These are phyloP conservation scores for Esox masquinongy DNA, from an alignment of 2,797 vertebrate species.

Conservation along the genomic window DNA sequence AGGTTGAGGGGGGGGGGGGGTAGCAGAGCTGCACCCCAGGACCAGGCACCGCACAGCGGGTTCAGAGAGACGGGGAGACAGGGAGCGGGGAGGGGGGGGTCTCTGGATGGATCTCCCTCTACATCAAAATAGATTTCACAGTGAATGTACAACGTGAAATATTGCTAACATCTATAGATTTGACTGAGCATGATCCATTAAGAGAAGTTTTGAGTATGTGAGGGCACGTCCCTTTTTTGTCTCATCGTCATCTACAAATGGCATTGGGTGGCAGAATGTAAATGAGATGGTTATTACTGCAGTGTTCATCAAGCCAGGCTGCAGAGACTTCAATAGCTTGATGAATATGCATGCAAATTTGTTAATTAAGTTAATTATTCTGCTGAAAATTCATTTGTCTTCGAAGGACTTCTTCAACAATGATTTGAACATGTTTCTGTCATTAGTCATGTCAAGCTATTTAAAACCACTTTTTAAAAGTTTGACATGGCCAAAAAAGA, in stretches of 20 bases:
- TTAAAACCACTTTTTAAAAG: slow-evolving; percentile 83
- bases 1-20: slow-evolving; percentile 50
- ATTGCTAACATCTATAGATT: slow-evolving; percentile 10
- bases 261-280: slow-evolving; percentile 91
- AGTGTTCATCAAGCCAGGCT: slow-evolving; percentile 92
- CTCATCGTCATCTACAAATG: slow-evolving; percentile 77
- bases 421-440: slow-evolving; percentile 90
- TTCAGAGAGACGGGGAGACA: neutral
- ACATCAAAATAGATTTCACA: slow-evolving; percentile 19
- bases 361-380: slow-evolving; percentile 99
- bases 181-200: neutral
- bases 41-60: slow-evolving; percentile 32
- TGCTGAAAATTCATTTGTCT: slow-evolving; percentile 96
- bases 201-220: slow-evolving; percentile 18
- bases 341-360: slow-evolving; percentile 97
- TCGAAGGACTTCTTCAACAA: slow-evolving; percentile 91
- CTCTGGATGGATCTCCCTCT: slow-evolving; percentile 25
- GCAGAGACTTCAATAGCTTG: slow-evolving; percentile 94
- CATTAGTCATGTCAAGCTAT: slow-evolving; percentile 92
- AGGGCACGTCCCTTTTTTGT: slow-evolving; percentile 33
- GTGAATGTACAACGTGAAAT: slow-evolving; percentile 19
- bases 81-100: neutral
- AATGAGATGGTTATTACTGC: slow-evolving; percentile 97
- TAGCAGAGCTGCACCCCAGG: slow-evolving; percentile 25
- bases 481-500: slow-evolving; percentile 36